These are phyloP conservation scores for Rattus norvegicus DNA, from an alignment of 2,113 vertebrate genomes.

Conservation along the genomic window DNA sequence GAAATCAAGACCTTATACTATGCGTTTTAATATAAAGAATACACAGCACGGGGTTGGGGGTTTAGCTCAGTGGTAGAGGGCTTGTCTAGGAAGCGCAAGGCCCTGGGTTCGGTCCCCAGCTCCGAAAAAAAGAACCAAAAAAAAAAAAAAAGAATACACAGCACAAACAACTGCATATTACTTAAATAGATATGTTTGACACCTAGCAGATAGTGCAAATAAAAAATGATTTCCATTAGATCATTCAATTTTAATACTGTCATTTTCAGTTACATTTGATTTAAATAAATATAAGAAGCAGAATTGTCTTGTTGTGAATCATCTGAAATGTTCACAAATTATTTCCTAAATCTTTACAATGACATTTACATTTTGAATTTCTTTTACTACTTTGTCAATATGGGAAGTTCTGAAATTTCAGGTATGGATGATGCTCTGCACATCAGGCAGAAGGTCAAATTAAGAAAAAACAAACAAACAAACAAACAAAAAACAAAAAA, in stretches of 20 bases:
- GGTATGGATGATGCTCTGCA: not conserved
- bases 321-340: not conserved
- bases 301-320: not conserved
- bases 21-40: not conserved
- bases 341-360: not conserved
- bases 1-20: constrained; percentile 54
- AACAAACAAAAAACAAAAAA: not conserved
- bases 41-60: too few relatives aligned
- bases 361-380: not conserved
- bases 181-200: not conserved
- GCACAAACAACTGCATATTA: not conserved
- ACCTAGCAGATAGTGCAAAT: not conserved
- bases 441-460: not conserved
- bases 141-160: constrained; percentile 4
- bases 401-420: not conserved
- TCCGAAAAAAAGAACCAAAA: too few relatives aligned
- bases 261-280: not conserved
- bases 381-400: not conserved
- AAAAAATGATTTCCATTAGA: constrained; percentile 2
- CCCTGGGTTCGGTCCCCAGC: too few relatives aligned
- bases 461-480: too few relatives aligned
- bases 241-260: not conserved
- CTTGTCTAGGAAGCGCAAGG: too few relatives aligned
- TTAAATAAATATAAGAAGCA: constrained; percentile 8
- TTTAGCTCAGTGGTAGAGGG: too few relatives aligned